Evolutionary conservation across 2,888 invertebrate species (phyloP).

Genomic region (Heliconius aoede): DNA sequence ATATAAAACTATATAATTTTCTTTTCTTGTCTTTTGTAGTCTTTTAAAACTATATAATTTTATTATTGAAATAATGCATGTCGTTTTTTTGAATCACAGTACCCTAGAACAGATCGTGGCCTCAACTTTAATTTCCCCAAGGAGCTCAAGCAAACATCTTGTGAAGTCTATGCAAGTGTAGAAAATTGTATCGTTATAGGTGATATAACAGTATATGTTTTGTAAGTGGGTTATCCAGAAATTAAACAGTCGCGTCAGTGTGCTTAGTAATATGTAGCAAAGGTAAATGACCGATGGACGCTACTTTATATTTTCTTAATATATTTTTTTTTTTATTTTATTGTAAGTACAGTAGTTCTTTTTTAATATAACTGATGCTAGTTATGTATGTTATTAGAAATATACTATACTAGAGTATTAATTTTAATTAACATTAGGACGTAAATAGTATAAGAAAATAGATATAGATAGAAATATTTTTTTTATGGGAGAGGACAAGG

Average conservation of each 20-base stretch:
- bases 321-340: not conserved
- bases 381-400: not conserved
- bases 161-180: not conserved
- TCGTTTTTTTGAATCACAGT: no score
- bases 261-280: not conserved
- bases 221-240: not conserved
- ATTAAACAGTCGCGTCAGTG: not conserved
- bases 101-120: not conserved
- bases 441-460: not conserved
- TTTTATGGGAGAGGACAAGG: no score
- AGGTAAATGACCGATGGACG: conserved; percentile 5
- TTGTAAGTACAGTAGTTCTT: not conserved
- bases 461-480: no score
- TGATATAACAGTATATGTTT: not conserved
- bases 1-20: no score
- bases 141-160: not conserved
- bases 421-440: not conserved
- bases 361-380: not conserved
- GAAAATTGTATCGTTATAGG: not conserved
- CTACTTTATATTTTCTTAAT: not conserved
- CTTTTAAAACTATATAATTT: no score
- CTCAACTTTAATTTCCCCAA: not conserved
- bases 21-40: no score
- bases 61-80: not conserved
- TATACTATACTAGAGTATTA: not conserved